Percentiles rank a stretch among this genome's conserved stretches.
These are phyloP conservation scores for Chelonus formosanus DNA, from an alignment of 2,888 invertebrate genomes.

Conservation along the genomic window DNA sequence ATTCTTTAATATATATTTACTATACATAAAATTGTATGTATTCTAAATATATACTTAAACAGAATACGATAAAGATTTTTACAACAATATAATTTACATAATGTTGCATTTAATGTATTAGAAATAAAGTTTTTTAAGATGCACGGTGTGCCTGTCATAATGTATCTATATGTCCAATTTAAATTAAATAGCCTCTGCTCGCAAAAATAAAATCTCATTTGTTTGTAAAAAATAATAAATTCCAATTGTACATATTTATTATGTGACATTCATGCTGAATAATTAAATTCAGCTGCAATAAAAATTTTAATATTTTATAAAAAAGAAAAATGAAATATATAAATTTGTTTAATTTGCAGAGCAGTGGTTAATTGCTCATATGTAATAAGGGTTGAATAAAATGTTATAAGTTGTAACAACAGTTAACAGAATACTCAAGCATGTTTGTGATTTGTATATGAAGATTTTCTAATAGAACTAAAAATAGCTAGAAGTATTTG, in stretches of 20 bases:
- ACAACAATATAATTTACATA: conserved; percentile 3
- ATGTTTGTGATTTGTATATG: conserved; percentile 14
- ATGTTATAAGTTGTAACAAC: conserved; percentile 1
- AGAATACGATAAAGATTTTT: conserved; percentile 22
- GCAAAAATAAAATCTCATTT: no score
- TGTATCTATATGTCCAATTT: conserved; percentile 13
- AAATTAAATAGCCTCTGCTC: no score
- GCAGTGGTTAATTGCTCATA: conserved; percentile 13
- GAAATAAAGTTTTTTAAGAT: conserved; percentile 19
- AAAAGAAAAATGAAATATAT: conserved; percentile 8
- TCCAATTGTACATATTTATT: no score
- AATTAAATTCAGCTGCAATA: background rate
- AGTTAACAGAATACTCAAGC: background rate
- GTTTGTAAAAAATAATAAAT: no score
- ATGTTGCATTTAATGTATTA: conserved; percentile 3
- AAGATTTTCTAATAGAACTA: conserved; percentile 19
- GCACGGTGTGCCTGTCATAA: conserved; percentile 32
- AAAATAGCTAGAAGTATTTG: conserved; percentile 19
- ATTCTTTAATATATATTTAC: no score
- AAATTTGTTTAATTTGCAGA: background rate
- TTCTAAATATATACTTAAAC: background rate
- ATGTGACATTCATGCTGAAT: no score
- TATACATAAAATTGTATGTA: no score
- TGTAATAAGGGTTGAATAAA: background rate
- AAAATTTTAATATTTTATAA: conserved; percentile 1